A percentile compares a stretch with the other conserved stretches of the same genome.
Evolutionary conservation across 2,113 vertebrate genomes (phyloP).

Genomic region (Meles meles): DNA sequence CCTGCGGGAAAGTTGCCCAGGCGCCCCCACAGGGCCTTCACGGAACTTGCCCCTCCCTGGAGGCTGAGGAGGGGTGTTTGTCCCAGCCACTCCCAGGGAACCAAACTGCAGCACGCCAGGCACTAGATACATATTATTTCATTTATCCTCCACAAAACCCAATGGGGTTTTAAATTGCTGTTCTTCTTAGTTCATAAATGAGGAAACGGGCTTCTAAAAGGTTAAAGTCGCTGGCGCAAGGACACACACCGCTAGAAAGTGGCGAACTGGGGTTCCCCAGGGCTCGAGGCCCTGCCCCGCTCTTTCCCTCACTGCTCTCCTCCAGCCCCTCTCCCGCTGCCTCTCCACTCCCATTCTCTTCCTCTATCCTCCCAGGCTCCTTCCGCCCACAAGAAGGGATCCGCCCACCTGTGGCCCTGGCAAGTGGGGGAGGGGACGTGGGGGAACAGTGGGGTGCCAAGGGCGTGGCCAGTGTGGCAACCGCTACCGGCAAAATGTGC

Average conservation of each 20-base stretch:
- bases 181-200: conserved; percentile 38
- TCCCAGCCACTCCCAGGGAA: neutral
- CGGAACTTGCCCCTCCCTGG: neutral
- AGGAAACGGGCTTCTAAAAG: neutral
- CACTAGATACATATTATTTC: neutral
- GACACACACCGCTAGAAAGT: neutral
- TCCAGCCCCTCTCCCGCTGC: neutral
- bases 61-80: neutral
- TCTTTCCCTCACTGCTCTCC: neutral
- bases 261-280: neutral
- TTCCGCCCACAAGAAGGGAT: neutral
- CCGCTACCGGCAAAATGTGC: conserved; percentile 58
- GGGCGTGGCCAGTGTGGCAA: conserved; percentile 51
- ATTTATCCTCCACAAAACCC: neutral
- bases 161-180: neutral
- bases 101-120: neutral
- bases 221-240: neutral
- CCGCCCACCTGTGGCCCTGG: conserved; percentile 54
- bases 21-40: neutral
- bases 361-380: neutral
- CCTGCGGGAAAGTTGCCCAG: neutral
- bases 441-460: conserved; percentile 27
- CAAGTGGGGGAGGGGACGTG: neutral
- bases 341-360: neutral
- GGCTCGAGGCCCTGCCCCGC: neutral